Conservation (phyloP, 1,140 invertebrate species). For the Hylaeus anthracinus region DNA sequence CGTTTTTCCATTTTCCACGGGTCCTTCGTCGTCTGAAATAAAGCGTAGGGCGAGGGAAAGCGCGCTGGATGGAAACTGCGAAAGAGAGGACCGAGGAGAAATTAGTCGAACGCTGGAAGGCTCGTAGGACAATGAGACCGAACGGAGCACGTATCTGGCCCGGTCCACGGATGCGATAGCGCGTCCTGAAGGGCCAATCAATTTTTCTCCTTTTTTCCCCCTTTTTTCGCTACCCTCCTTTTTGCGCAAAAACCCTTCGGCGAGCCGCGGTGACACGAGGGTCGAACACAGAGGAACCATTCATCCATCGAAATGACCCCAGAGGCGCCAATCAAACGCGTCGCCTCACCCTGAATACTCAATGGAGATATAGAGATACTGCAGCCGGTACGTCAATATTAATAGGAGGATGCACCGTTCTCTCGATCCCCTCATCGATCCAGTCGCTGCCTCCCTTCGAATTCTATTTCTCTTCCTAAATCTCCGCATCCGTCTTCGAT, state of each 20-base stretch:
- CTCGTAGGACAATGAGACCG: conserved; percentile 43
- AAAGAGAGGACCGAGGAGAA: conserved; percentile 12
- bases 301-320: conserved; percentile 69
- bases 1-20: conserved; percentile 15
- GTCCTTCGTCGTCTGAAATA: not conserved
- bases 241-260: conserved; percentile 50
- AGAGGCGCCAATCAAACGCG: conserved; percentile 69
- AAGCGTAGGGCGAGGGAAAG: not conserved
- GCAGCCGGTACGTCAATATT: conserved; percentile 53
- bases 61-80: not conserved
- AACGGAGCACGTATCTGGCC: conserved; percentile 24
- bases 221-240: not conserved
- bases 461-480: not conserved
- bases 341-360: conserved; percentile 66
- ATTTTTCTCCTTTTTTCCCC: conserved; percentile 32
- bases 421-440: conserved; percentile 46
- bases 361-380: conserved; percentile 61
- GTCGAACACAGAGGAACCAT: conserved; percentile 63
- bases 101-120: conserved; percentile 34
- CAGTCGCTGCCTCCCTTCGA: not conserved
- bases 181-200: conserved; percentile 68
- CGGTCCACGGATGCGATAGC: conserved; percentile 52
- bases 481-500: too few relatives aligned
- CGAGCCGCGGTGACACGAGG: conserved; percentile 56
- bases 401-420: conserved; percentile 56